Evolutionary conservation across 2,888 invertebrate genomes (phyloP).

Genomic region (Caenorhabditis sinica): DNA sequence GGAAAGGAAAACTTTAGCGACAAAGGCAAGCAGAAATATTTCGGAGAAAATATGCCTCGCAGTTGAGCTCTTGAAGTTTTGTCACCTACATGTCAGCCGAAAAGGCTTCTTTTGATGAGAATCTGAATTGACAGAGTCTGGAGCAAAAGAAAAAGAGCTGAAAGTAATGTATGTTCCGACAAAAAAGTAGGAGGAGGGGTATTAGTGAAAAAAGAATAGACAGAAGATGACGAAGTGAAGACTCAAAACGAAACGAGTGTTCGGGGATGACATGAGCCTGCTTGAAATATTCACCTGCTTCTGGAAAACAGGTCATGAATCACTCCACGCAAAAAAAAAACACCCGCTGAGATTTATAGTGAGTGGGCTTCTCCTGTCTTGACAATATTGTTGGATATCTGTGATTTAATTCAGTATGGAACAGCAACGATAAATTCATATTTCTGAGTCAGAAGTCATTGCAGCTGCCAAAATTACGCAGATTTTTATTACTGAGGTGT

Average conservation of each 20-base stretch:
- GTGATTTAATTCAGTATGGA: too few species aligned
- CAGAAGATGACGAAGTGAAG: conserved; percentile 14
- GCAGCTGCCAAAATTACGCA: neutral
- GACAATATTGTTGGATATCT: too few species aligned
- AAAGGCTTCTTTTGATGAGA: neutral
- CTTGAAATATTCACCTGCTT: neutral
- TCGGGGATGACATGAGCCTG: neutral
- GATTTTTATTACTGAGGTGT: neutral
- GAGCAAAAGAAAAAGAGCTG: neutral
- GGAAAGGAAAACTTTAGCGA: too few species aligned
- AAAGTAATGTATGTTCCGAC: neutral
- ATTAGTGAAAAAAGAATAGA: neutral
- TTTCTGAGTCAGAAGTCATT: too few species aligned
- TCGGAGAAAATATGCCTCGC: too few species aligned
- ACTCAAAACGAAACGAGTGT: neutral
- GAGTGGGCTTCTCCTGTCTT: neutral
- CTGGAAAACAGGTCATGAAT: neutral
- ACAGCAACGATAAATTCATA: too few species aligned
- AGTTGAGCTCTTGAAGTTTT: too few species aligned
- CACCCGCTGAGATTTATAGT: neutral
- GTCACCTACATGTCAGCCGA: neutral
- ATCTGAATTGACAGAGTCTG: neutral
- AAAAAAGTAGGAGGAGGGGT: neutral
- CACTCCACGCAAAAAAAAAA: neutral
- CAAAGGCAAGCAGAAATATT: too few species aligned